Conservation (phyloP, 2,888 invertebrate genomes). For the Bibio marci region DNA sequence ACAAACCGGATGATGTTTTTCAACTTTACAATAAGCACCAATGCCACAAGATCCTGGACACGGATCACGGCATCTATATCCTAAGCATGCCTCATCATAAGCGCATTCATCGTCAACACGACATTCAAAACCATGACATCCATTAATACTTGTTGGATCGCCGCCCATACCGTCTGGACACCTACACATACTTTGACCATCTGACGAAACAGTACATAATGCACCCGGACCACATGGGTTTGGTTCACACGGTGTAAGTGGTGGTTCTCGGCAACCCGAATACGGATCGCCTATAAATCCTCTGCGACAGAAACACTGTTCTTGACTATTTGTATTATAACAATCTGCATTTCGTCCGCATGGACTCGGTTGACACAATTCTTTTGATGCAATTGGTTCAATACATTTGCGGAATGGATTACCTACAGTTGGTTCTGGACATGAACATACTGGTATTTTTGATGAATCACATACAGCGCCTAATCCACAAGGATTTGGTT, state of each 20-base stretch:
- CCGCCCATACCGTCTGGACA: conserved; percentile 62
- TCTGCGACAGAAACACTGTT: conserved; percentile 65
- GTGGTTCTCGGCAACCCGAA: conserved; percentile 51
- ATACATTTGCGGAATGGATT: conserved; percentile 67
- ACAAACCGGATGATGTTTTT: conserved; percentile 66
- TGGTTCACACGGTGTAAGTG: conserved; percentile 52
- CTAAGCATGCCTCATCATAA: conserved; percentile 55
- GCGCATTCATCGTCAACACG: conserved; percentile 64
- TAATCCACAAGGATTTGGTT: conserved; percentile 63
- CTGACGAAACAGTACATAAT: conserved; percentile 46
- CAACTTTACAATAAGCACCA: conserved; percentile 54
- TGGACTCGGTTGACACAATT: conserved; percentile 63
- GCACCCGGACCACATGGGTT: conserved; percentile 66
- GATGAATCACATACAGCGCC: conserved; percentile 67
- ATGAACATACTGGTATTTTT: conserved; percentile 65
- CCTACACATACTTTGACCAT: conserved; percentile 52
- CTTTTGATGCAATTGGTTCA: conserved; percentile 37
- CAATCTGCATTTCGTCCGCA: conserved; percentile 73
- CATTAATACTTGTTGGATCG: conserved; percentile 51
- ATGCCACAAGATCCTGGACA: conserved; percentile 68
- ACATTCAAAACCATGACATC: conserved; percentile 67
- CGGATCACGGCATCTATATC: conserved; percentile 63
- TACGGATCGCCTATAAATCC: conserved; percentile 68
- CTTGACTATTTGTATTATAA: conserved; percentile 62
- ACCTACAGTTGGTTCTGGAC: conserved; percentile 64